Evolutionary conservation across 1,140 invertebrate genomes (phyloP).

Genomic region (Eufriesea mexicana): DNA sequence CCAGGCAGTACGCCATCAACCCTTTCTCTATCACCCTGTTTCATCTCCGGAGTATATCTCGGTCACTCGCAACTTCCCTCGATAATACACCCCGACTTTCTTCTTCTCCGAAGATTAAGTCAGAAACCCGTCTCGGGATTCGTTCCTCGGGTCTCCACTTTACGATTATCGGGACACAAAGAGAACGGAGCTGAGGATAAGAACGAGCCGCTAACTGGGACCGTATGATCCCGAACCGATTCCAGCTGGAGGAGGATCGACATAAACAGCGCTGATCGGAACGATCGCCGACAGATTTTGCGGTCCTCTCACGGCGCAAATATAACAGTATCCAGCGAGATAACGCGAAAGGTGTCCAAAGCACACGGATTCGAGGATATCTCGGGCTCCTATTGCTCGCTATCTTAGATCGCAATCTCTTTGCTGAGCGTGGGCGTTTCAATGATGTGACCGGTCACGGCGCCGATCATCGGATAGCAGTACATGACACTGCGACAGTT

Average conservation of each 20-base stretch:
- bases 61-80: neutral
- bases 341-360: constrained; percentile 60
- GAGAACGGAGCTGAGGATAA: constrained; percentile 4
- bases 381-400: constrained; percentile 42
- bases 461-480: constrained; percentile 69
- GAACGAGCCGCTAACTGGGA: constrained; percentile 33
- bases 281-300: constrained; percentile 46
- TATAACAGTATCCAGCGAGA: constrained; percentile 61
- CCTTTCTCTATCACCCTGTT: neutral
- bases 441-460: constrained; percentile 72
- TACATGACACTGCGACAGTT: constrained; percentile 61
- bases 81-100: neutral
- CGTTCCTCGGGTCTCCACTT: neutral
- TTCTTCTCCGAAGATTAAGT: neutral
- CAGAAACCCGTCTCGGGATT: neutral
- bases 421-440: constrained; percentile 64
- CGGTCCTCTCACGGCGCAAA: constrained; percentile 38
- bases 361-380: constrained; percentile 38
- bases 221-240: neutral
- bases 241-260: constrained; percentile 21
- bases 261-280: constrained; percentile 44
- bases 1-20: neutral
- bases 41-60: neutral
- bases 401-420: constrained; percentile 69
- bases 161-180: constrained; percentile 12